Evolutionary conservation across 2,888 invertebrate species (phyloP).

Genomic region (Andrena bucephala): DNA sequence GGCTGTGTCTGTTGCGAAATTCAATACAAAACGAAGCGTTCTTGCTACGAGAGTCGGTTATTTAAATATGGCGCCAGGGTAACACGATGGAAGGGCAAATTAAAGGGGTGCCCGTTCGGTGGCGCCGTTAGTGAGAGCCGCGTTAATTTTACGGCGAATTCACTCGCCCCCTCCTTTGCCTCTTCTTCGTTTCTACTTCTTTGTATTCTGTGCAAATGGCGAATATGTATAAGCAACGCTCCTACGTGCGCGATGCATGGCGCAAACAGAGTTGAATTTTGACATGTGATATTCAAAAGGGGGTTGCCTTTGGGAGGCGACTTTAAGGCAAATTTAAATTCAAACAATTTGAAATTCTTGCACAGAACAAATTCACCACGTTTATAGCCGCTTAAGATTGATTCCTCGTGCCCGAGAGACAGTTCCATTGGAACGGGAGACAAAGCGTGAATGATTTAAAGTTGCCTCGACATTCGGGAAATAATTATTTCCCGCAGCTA

Average conservation of each 20-base stretch:
- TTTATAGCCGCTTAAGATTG: too few species aligned
- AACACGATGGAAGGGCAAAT: background rate
- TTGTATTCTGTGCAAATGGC: background rate
- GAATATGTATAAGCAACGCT: background rate
- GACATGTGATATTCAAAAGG: too few species aligned
- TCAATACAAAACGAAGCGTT: slow-evolving; percentile 42
- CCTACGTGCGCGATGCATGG: background rate
- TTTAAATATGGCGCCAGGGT: slow-evolving; percentile 44
- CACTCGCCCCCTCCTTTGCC: background rate
- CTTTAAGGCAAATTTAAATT: background rate
- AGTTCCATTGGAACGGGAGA: too few species aligned
- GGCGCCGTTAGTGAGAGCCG: background rate
- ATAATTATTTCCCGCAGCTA: background rate
- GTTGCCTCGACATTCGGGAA: background rate
- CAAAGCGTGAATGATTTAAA: background rate
- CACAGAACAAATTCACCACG: too few species aligned
- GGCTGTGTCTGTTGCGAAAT: slow-evolving; percentile 38
- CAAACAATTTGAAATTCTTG: background rate
- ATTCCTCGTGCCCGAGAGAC: too few species aligned
- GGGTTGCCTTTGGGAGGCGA: background rate
- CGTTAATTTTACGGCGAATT: slow-evolving; percentile 2
- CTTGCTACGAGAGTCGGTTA: slow-evolving; percentile 27
- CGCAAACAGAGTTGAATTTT: background rate
- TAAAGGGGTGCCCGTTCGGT: background rate
- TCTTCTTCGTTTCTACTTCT: background rate